phyloP scores from a whole-genome alignment of 1,140 invertebrate species.

The Drosophila tristis region DNA sequence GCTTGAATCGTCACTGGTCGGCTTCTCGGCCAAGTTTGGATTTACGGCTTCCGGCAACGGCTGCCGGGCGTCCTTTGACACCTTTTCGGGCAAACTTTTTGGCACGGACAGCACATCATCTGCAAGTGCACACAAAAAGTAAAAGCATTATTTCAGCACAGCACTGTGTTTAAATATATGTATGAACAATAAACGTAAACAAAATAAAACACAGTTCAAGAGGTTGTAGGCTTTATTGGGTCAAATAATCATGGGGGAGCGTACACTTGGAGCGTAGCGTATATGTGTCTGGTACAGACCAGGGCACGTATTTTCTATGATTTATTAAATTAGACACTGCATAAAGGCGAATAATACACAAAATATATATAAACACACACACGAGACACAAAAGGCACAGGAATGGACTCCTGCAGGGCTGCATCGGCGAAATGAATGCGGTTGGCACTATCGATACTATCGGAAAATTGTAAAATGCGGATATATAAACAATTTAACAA shows the following conservation, averaged over 20 bases:
- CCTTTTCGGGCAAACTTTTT: neutral
- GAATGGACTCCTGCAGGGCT: conserved; percentile 48
- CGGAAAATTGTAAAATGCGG: neutral
- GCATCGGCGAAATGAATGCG: conserved; percentile 10
- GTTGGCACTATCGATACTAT: neutral
- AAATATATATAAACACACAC: conserved; percentile 21
- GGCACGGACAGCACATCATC: neutral
- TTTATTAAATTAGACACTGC: neutral
- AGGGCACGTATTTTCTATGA: neutral
- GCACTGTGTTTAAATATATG: neutral
- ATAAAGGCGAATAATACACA: conserved; percentile 6
- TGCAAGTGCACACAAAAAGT: conserved; percentile 6
- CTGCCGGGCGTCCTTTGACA: too few species aligned
- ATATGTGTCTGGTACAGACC: neutral
- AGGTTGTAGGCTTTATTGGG: conserved; percentile 26
- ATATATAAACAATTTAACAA: neutral
- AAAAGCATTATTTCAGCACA: neutral
- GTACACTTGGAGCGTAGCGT: conserved; percentile 17
- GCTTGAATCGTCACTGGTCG: neutral
- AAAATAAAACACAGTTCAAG: conserved; percentile 51
- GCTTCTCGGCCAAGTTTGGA: too few species aligned
- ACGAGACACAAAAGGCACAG: conserved; percentile 26
- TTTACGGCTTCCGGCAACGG: too few species aligned
- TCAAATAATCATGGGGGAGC: neutral
- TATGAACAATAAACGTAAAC: conserved; percentile 32